Evolutionary conservation across 1,140 invertebrate genomes (phyloP), one percentile per base, ranked within the genome.

Genomic region (Vollenhovia emeryi): DNA sequence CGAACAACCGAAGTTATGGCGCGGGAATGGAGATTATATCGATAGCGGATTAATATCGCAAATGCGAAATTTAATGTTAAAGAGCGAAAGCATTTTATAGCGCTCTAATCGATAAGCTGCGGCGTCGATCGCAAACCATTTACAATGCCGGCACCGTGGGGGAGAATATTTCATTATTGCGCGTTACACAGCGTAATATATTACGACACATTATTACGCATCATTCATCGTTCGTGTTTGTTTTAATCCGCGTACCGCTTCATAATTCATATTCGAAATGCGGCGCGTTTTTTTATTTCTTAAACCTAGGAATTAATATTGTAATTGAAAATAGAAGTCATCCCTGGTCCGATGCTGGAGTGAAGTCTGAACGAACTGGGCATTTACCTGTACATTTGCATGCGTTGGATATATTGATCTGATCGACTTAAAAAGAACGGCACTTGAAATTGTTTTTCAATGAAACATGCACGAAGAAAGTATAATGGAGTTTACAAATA

Each of bases 41-140:
- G 50, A 82, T 82, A 71, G 66, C 52, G 66, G 24, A 59, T 82
- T 82, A 82, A 59, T 82, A 82, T 82, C 52, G 78, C 27, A 27
- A 82, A 40, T 66, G 50, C 24, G 50, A 82, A 82, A 82, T 82
- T 82, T 82, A 71, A 82, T 43, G 66, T 82, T 82, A 73, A 82
- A 82, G 78, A 80, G 78, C 64, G 45, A 80, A 69, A 69, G 50
- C 78, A 69, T 82, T 82, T 82, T 82, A 73, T 33, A 57, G 13
- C 66, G 66, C 40, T 71, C 69, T 57, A 71, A 82, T 82, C 78
- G 78, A 73, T 82, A 73, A 82, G 52, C 27, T 82, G 66, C 66
- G 59, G 75, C 59, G 75, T 78, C 75, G 66, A 82, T 82, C 78
- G 66, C 50, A n/a, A 15, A 59, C 50, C 78, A 73, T 82, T 82